Base-by-base conservation (phyloP, 2,888 invertebrate species). In the Crossocerus cetratus region DNA sequence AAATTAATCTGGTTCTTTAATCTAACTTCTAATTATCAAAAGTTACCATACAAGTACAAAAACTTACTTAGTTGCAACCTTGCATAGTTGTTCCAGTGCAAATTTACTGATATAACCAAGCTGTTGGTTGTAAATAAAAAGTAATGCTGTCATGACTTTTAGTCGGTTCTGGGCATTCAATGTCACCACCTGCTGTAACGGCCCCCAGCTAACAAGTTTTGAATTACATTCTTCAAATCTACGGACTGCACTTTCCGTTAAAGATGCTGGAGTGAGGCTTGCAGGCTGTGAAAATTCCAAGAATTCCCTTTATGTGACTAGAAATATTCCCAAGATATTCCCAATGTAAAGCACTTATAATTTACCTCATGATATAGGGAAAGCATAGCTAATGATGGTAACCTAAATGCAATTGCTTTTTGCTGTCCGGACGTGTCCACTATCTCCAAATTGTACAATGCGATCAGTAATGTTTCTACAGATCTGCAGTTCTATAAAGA, bases 151-250 rank as follows among this genome's bases (percentile, higher is more conserved):
- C 92, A 98, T 94, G n/a, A 98, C 95, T 89, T 95, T 94, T 80
- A 96, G 93, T 72, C 98, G 93, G 90, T 98, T 98, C 90, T 98
- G 97, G 54, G 98, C 96, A 90, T 97, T 97, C 42, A 99, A 93
- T 20, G 94, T 93, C 90, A 98, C 98, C 56, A 98, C 95, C 89
- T 97, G 97, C 14, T 96, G 94, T 83, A 96, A 92, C 13, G 98
- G 98, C 0, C 98, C 98, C 95, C 98, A 96, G 86, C 94, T 95
- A 56, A 98, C 96, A 75, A 96, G 93, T 86, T 96, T 96, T 53
- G 95, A 95, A 85, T 97, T 96, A 85, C 97, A 96, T 87, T 97
- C 96, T 90, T 98, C 97, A 93, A 97, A 95, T 70, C 97, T 93
- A 21, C 96, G 92, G 66, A 98, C 91, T 59, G 97, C 96, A 87